Conservation (phyloP, 2,113 vertebrate genomes). For the Morone saxatilis region DNA sequence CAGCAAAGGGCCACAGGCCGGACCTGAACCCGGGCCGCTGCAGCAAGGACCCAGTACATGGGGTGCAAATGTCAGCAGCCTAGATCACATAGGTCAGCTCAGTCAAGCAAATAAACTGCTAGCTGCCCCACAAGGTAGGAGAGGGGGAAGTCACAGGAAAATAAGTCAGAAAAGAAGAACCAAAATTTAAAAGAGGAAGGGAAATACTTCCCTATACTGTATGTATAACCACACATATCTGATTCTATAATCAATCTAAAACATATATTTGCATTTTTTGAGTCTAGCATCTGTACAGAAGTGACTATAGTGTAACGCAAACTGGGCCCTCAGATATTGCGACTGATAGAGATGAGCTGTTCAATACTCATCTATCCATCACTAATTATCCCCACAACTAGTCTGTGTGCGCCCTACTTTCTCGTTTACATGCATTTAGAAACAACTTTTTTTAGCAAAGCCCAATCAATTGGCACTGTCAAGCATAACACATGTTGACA, state of each 20-base stretch:
- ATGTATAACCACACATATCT: conserved; percentile 7
- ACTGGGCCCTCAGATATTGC: not conserved
- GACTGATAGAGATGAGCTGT: not conserved
- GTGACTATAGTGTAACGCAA: not conserved
- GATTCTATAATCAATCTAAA: conserved; percentile 1
- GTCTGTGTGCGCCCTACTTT: not conserved
- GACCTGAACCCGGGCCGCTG: too few relatives aligned
- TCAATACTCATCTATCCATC: conserved; percentile 1
- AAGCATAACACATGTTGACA: not conserved
- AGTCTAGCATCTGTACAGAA: not conserved
- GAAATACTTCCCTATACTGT: conserved; percentile 17
- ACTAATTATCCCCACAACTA: not conserved
- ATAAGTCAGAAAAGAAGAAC: conserved; percentile 29
- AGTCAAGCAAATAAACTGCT: conserved; percentile 32
- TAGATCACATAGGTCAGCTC: conserved; percentile 12
- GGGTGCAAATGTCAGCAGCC: conserved; percentile 9
- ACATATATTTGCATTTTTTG: not conserved
- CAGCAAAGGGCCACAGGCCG: too few relatives aligned
- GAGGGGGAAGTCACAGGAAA: conserved; percentile 14
- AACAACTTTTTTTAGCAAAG: not conserved
- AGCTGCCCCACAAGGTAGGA: not conserved
- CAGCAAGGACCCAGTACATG: too few relatives aligned
- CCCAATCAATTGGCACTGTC: not conserved
- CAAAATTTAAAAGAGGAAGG: conserved; percentile 10
- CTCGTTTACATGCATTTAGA: not conserved